Base-by-base conservation (phyloP, 2,113 vertebrate genomes). In the Oryzias melastigma region DNA sequence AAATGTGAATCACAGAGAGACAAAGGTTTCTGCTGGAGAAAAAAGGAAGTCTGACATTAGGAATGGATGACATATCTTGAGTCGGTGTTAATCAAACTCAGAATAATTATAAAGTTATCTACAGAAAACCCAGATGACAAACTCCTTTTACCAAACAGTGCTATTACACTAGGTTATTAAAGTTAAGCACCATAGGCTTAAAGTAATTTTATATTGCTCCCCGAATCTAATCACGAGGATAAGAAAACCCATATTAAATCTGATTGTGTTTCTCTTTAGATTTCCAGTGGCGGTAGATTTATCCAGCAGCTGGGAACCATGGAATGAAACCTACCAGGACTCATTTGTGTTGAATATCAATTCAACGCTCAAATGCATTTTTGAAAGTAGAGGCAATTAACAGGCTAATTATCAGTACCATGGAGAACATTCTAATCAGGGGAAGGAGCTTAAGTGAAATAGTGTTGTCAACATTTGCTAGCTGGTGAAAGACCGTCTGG, bases 261-360 rank as follows among this genome's bases (percentile, higher is more conserved):
- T 68, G 64, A 75, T 73, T 76, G 51, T 65, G 70, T 83, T 82
- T 71, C 70, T 74, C 68, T 55, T 65, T 56, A 58, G 62, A 76
- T 65, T 73, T 79, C 70, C 54, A 69, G 52, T 74, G 64, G 48
- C 50, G 15, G 60, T 57, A 54, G 61, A 84, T 86, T 82, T 73
- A 78, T 63, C 58, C 78, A 76, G 82, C 89, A 88, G 84, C 87
- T 89, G 85, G 84, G 85, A 64, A 73, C 73, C 68, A 57, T 65
- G 63, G 82, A 85, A 63, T 68, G 50, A 82, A 87, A 82, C 86
- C 75, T 83, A 79, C 81, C 14, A 82, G 81, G 79, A 83, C 81
- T 89, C 85, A 85, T 89, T 89, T 88, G 73, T 74, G 86, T 82
- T 67, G 81, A 84, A 88, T 89, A 85, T 85, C 86, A 85, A 78